These are phyloP conservation scores for Chunga burmeisteri DNA, from an alignment of 2,113 vertebrate genomes.

Conservation along the genomic window DNA sequence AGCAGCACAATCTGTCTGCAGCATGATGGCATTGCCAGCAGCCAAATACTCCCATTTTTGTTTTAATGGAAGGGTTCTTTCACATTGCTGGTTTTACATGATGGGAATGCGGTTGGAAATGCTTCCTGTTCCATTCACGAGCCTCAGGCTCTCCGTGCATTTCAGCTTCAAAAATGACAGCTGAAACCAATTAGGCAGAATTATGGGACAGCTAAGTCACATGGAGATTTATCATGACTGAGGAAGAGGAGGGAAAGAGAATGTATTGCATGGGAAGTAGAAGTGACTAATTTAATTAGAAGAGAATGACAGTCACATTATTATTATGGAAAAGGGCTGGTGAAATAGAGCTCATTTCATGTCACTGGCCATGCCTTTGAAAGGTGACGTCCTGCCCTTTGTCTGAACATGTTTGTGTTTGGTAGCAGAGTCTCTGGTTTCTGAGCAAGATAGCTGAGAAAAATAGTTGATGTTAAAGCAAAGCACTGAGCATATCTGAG, in stretches of 20 bases:
- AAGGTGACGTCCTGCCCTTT: not conserved
- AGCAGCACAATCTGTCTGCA: constrained; percentile 66
- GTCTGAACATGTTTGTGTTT: not conserved
- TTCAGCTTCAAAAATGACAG: constrained; percentile 74
- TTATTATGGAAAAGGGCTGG: constrained; percentile 20
- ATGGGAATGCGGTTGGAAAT: constrained; percentile 73
- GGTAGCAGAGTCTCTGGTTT: not conserved
- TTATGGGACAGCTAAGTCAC: constrained; percentile 59
- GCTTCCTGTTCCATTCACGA: constrained; percentile 67
- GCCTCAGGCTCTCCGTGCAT: constrained; percentile 66
- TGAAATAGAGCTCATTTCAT: not conserved
- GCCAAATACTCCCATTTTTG: constrained; percentile 65
- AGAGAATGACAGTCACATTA: not conserved
- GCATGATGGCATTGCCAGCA: constrained; percentile 62
- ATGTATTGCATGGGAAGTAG: constrained; percentile 40
- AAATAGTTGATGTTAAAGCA: not conserved
- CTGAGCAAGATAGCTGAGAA: not conserved
- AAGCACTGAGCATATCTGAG: not conserved
- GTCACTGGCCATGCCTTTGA: not conserved
- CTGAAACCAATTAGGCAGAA: constrained; percentile 75
- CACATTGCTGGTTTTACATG: constrained; percentile 73
- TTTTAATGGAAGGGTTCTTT: constrained; percentile 72
- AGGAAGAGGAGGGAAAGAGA: constrained; percentile 16
- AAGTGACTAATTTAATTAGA: constrained; percentile 65
- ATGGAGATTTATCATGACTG: constrained; percentile 59